Conservation (phyloP, 2,113 vertebrate genomes). For the Heterotilapia buettikoferi region DNA sequence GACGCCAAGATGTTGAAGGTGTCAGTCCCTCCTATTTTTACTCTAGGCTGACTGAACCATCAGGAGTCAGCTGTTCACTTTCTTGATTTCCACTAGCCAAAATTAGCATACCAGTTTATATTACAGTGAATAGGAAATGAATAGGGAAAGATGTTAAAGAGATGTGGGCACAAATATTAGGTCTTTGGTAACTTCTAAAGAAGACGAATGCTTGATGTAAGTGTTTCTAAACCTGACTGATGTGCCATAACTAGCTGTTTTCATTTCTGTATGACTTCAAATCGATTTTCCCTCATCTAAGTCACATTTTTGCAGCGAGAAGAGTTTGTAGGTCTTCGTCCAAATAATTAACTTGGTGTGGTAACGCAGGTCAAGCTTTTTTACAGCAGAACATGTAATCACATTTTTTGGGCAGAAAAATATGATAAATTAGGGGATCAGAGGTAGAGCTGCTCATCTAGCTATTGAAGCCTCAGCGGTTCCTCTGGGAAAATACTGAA, state of each 20-base stretch:
- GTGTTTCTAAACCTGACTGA: neutral
- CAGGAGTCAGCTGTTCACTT: neutral
- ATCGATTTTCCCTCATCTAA: neutral
- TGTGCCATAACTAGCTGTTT: neutral
- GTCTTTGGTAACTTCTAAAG: neutral
- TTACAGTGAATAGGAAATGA: neutral
- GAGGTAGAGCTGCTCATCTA: rapidly evolving
- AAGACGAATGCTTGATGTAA: neutral
- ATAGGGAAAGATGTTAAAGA: neutral
- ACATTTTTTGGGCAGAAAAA: neutral
- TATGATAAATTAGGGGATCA: neutral
- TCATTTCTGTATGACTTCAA: neutral
- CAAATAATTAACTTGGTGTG: neutral
- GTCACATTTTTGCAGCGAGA: neutral
- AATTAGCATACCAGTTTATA: neutral
- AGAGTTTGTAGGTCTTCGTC: neutral
- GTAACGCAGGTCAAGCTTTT: neutral
- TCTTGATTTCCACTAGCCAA: neutral
- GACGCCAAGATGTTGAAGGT: neutral
- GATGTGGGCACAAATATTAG: neutral
- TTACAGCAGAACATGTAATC: neutral
- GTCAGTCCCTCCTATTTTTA: neutral
- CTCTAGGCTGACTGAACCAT: neutral
- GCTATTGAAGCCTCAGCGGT: neutral
- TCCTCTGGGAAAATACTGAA: neutral